Percentiles rank a stretch among this genome's conserved stretches.
Evolutionary conservation across 1,140 invertebrate genomes (phyloP).

Genomic region (Dendroctonus ponderosae): DNA sequence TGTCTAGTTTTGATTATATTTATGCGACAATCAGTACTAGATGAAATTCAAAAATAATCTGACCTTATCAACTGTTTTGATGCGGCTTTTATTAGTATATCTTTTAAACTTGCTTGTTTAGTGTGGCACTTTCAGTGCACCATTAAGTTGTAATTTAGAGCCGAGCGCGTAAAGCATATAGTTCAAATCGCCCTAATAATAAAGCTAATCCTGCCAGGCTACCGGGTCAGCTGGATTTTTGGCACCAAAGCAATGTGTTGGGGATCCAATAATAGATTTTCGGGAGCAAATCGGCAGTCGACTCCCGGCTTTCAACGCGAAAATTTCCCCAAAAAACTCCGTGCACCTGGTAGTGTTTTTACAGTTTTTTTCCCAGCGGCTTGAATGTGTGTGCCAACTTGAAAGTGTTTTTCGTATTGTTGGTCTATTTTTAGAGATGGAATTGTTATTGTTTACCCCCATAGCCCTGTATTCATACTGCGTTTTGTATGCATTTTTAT

Average conservation of each 20-base stretch:
- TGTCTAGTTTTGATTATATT: too few species aligned
- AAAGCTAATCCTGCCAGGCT: background rate
- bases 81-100: too few species aligned
- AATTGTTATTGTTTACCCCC: constrained; percentile 19
- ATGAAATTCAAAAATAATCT: too few species aligned
- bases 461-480: too few species aligned
- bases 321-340: constrained; percentile 25
- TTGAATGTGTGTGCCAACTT: background rate
- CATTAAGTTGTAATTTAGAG: background rate
- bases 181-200: constrained; percentile 9
- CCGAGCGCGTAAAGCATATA: background rate
- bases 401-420: background rate
- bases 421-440: constrained; percentile 10
- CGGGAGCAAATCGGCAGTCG: constrained; percentile 27
- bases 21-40: too few species aligned
- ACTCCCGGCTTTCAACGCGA: constrained; percentile 29
- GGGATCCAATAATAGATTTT: constrained; percentile 30
- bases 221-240: constrained; percentile 22
- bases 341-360: background rate
- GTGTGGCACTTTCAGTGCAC: too few species aligned
- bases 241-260: constrained; percentile 17
- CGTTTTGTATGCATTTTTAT: too few species aligned
- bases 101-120: too few species aligned
- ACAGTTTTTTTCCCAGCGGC: background rate
- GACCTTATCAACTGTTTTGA: too few species aligned